Conservation (phyloP, 2,797 vertebrate genomes). For the Echiichthys vipera region DNA sequence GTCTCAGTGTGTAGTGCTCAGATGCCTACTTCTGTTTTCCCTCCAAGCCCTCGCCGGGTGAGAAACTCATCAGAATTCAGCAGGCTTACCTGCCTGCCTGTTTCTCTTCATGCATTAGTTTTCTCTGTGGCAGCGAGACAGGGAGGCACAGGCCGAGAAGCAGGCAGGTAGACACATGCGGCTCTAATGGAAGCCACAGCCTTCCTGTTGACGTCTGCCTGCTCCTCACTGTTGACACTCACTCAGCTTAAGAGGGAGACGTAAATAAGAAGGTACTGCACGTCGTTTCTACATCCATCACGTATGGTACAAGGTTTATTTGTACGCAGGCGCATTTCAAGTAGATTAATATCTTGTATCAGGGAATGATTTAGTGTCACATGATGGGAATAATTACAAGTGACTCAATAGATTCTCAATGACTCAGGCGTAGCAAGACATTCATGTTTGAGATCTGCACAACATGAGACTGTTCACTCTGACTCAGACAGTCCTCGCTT, state of each 20-base stretch:
- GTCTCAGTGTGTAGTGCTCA: constrained; percentile 47
- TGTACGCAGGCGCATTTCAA: constrained; percentile 1
- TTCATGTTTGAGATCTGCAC: constrained; percentile 23
- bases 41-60: constrained; percentile 39
- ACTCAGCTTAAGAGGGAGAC: constrained; percentile 43
- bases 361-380: constrained; percentile 14
- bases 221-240: constrained; percentile 25
- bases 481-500: constrained; percentile 9
- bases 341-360: constrained; percentile 17
- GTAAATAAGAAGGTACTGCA: constrained; percentile 41
- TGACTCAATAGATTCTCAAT: constrained; percentile 39
- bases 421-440: constrained; percentile 25
- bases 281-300: constrained; percentile 5
- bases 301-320: constrained; percentile 23
- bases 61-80: constrained; percentile 73
- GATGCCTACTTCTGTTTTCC: constrained; percentile 51
- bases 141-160: constrained; percentile 28
- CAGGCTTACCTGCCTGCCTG: constrained; percentile 55
- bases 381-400: constrained; percentile 27
- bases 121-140: constrained; percentile 30
- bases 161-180: constrained; percentile 42
- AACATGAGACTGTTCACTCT: constrained; percentile 17
- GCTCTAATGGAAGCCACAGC: constrained; percentile 55
- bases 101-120: constrained; percentile 55
- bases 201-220: constrained; percentile 61